Base-by-base conservation (phyloP, 2,797 vertebrate genomes). In the Intellagama lesueurii region DNA sequence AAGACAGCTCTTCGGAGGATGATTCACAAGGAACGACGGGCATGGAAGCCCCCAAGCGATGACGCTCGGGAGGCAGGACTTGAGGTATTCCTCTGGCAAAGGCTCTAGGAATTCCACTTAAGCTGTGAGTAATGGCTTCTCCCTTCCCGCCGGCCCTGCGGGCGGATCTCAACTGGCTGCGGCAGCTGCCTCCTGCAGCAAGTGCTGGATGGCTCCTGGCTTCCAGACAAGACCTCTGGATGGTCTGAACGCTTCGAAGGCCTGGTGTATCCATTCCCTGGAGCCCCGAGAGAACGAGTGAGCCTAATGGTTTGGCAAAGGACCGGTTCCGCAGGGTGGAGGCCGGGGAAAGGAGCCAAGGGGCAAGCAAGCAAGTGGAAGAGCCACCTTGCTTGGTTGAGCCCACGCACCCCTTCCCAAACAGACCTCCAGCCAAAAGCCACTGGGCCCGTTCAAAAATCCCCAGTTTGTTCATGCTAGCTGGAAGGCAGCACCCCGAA, bases 1-100 rank as follows among this genome's bases (percentile, higher is more conserved):
- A 40, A 40, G 40, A 3, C 40, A 40, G 40, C 52, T 56, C 52
- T 14, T 56, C 52, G 4, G 7, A 56, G 12, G 7, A 56, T 56
- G 52, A 14, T 56, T 14, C 52, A 56, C 52, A 52, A 72, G 30
- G 76, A 11, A 26, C 85, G 19, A 17, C 60, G 6, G 1, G 44
- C 66, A 8, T 32, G n/a, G 5, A 69, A 4, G 85, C 52, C 72
- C 40, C 19, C 14, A 60, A 70, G 85, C 69, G 72, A 72, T 56
- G 35, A 70, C 56, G 86, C 56, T 11, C 68, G 2, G 24, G 35
- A 89, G 9, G n/a, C 9, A 83, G 88, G 24, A 92, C 90, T 92
- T 88, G 78, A 89, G 91, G 93, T 93, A 91, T 90, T 64, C 49
- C 87, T 84, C 82, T 90, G 93, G 91, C 91, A 40, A 87, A 89